These are phyloP conservation scores for Discoglossus pictus DNA, from an alignment of 2,797 vertebrate species.

Conservation along the genomic window DNA sequence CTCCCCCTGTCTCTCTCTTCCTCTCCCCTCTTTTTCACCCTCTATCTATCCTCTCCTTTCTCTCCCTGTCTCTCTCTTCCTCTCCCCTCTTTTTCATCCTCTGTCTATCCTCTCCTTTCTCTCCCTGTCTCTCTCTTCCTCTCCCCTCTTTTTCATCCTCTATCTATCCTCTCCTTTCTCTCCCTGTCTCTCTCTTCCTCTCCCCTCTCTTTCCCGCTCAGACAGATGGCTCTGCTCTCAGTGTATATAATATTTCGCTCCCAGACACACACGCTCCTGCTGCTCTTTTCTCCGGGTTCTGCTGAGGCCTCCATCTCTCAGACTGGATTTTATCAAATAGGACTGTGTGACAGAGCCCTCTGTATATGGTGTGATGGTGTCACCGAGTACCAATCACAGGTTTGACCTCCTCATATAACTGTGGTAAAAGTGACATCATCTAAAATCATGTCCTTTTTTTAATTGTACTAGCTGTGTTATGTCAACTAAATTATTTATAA, in stretches of 20 bases:
- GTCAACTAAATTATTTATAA: too few species aligned
- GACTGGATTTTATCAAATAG: not conserved
- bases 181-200: not conserved
- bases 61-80: not conserved
- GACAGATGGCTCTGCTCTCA: slow-evolving; percentile 36
- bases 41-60: not conserved
- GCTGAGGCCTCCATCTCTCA: not conserved
- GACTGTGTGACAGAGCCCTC: not conserved
- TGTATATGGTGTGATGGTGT: too few species aligned
- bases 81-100: not conserved
- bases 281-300: slow-evolving; percentile 32
- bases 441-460: too few species aligned
- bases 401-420: too few species aligned
- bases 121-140: not conserved
- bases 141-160: not conserved
- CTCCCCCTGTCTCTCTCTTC: not conserved
- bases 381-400: too few species aligned
- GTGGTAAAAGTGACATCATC: too few species aligned
- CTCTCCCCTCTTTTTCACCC: too few species aligned
- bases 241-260: slow-evolving; percentile 29
- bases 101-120: too few species aligned
- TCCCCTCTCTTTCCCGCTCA: not conserved
- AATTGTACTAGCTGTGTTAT: too few species aligned
- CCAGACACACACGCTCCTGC: slow-evolving; percentile 39
- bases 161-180: not conserved